Percentiles rank a stretch among this genome's conserved stretches.
Evolutionary conservation across 2,113 vertebrate species (phyloP).

Genomic region (Corynorhinus townsendii): DNA sequence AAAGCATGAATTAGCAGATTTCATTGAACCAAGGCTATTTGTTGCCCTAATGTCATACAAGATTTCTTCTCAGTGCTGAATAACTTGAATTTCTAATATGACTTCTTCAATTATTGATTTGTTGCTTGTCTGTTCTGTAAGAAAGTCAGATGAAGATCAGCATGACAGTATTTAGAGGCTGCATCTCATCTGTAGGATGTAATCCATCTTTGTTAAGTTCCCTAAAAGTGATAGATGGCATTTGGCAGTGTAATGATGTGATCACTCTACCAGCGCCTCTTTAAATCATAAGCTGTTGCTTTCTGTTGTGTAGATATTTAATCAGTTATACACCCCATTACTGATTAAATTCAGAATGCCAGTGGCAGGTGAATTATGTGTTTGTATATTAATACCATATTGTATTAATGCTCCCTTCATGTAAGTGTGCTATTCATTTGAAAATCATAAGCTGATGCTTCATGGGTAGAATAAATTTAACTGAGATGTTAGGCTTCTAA

Average conservation of each 20-base stretch:
- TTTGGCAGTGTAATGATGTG: conserved; percentile 87
- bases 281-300: conserved; percentile 87
- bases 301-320: conserved; percentile 87
- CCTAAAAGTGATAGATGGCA: conserved; percentile 87
- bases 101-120: conserved; percentile 81
- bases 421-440: conserved; percentile 82
- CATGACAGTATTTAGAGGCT: conserved; percentile 83
- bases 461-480: conserved; percentile 80
- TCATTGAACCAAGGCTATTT: background rate
- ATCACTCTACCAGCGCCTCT: conserved; percentile 80
- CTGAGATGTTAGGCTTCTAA: conserved; percentile 74
- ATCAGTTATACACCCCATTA: conserved; percentile 86
- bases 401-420: conserved; percentile 83
- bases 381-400: conserved; percentile 86
- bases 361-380: conserved; percentile 84
- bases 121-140: conserved; percentile 73
- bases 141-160: conserved; percentile 88
- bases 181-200: conserved; percentile 79
- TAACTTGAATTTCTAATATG: conserved; percentile 63
- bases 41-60: background rate
- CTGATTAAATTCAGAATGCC: conserved; percentile 86
- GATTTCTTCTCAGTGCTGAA: conserved; percentile 39
- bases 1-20: background rate
- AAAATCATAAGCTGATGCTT: conserved; percentile 83
- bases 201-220: conserved; percentile 89